Conservation (phyloP, 2,888 invertebrate genomes). For the Cheiracanthium punctorium region DNA sequence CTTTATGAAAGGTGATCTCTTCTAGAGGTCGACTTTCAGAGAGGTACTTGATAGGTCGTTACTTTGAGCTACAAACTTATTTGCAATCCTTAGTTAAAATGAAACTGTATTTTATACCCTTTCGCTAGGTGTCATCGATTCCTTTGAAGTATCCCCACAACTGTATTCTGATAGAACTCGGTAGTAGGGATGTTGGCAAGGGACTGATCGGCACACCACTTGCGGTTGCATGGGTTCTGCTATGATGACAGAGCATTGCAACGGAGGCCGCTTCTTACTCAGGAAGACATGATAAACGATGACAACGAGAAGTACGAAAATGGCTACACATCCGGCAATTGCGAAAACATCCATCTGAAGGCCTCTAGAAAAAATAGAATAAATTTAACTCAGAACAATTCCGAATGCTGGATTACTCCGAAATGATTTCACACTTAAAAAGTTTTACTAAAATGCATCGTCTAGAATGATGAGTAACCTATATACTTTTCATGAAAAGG, state of each 20-base stretch:
- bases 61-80: too few relatives aligned
- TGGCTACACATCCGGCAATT: slow-evolving; percentile 28
- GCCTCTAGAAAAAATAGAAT: slow-evolving; percentile 9
- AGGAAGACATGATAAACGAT: slow-evolving; percentile 32
- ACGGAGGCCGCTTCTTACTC: background rate
- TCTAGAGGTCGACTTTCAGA: too few relatives aligned
- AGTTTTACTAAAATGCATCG: too few relatives aligned
- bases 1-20: too few relatives aligned
- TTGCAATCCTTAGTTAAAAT: too few relatives aligned
- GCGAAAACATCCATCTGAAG: slow-evolving; percentile 38
- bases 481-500: too few relatives aligned
- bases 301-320: slow-evolving; percentile 26
- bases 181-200: slow-evolving; percentile 65
- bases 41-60: too few relatives aligned
- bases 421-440: too few relatives aligned
- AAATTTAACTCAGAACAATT: too few relatives aligned
- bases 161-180: slow-evolving; percentile 58
- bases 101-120: too few relatives aligned
- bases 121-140: background rate
- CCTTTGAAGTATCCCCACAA: background rate
- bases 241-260: slow-evolving; percentile 38
- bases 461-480: too few relatives aligned
- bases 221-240: slow-evolving; percentile 52
- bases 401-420: too few relatives aligned
- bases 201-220: slow-evolving; percentile 45